Evolutionary conservation across 2,888 invertebrate genomes (phyloP).

Genomic region (Cheilosia variabilis): DNA sequence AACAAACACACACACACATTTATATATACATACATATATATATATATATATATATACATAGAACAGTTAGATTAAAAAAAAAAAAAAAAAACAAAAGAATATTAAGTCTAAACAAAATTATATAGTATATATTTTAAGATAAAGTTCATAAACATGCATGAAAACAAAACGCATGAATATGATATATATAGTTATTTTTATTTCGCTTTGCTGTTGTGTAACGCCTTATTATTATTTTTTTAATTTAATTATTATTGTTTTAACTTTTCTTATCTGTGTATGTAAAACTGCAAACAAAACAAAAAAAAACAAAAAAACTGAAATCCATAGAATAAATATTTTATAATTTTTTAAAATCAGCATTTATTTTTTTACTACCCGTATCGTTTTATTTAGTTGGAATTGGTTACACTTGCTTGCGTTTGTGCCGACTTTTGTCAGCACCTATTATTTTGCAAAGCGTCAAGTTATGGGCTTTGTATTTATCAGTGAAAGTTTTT

Average conservation of each 20-base stretch:
- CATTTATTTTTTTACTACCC: neutral
- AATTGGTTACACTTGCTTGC: neutral
- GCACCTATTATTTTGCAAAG: neutral
- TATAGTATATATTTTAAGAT: conserved; percentile 30
- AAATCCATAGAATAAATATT: conserved; percentile 55
- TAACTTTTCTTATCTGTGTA: conserved; percentile 37
- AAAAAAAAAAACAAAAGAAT: conserved; percentile 10
- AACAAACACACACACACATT: conserved; percentile 21
- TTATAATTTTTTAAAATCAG: conserved; percentile 54
- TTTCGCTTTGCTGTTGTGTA: conserved; percentile 50
- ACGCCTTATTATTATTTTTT: conserved; percentile 36
- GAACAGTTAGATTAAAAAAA: conserved; percentile 24
- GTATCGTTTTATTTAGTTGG: neutral
- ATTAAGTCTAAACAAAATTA: conserved; percentile 7
- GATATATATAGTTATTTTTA: conserved; percentile 22
- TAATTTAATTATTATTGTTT: conserved; percentile 35
- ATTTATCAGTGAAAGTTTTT: neutral
- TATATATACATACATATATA: conserved; percentile 1
- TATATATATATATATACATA: neutral
- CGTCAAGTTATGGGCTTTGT: neutral
- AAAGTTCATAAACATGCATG: conserved; percentile 20
- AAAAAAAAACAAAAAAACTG: conserved; percentile 22
- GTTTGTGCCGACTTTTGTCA: neutral
- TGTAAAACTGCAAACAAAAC: conserved; percentile 28
- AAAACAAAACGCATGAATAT: conserved; percentile 6